phyloP scores from a whole-genome alignment of 2,797 vertebrate genomes.

The Macropus fuliginosus region DNA sequence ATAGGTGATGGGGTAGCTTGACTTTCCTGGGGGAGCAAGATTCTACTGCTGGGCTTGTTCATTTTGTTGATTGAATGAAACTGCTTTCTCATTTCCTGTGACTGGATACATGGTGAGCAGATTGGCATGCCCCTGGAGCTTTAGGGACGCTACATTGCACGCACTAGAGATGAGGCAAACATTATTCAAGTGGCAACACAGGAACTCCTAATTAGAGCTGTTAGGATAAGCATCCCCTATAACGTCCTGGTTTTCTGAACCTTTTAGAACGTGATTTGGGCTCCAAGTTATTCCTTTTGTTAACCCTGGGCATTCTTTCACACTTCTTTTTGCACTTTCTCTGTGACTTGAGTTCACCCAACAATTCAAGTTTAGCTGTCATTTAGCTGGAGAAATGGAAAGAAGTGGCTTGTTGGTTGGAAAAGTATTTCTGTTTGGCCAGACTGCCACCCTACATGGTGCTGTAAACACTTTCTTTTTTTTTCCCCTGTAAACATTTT shows the following conservation, averaged over 20 bases:
- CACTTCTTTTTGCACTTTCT: constrained; percentile 18
- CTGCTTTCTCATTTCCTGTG: background rate
- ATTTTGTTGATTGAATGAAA: background rate
- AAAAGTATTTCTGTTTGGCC: constrained; percentile 8
- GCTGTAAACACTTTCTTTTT: no score
- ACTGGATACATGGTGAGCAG: background rate
- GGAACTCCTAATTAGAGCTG: background rate
- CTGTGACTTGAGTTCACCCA: background rate
- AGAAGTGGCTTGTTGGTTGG: background rate
- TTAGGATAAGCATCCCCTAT: background rate
- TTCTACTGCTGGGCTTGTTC: background rate
- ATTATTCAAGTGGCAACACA: constrained; percentile 1
- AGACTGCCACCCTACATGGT: background rate
- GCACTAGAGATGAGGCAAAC: background rate
- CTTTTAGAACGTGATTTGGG: background rate
- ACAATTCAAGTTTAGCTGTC: constrained; percentile 28
- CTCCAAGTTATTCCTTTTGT: background rate
- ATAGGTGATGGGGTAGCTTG: background rate
- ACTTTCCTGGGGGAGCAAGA: background rate
- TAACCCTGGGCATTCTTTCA: constrained; percentile 16
- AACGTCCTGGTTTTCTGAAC: constrained; percentile 9
- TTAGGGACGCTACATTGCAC: background rate
- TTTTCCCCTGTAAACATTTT: background rate
- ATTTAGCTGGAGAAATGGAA: background rate
- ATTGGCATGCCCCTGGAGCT: background rate